These are phyloP conservation scores for Accipiter virgatus DNA, from an alignment of 2,113 vertebrate species.

Conservation along the genomic window DNA sequence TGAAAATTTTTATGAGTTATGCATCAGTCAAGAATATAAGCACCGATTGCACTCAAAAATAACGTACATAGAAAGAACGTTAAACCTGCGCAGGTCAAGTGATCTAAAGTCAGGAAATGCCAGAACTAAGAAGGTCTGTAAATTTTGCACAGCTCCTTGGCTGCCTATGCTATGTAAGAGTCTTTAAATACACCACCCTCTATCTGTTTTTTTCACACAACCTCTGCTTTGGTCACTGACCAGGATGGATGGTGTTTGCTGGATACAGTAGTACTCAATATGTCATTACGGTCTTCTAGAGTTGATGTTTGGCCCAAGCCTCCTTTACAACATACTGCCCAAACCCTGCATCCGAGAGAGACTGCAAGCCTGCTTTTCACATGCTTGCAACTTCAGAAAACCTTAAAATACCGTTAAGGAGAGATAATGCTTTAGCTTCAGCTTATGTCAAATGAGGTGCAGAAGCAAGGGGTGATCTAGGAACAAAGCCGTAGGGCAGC, in stretches of 20 bases:
- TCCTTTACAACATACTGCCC: accelerated
- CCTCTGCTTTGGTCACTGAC: background rate
- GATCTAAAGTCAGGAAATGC: background rate
- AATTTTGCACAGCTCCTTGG: background rate
- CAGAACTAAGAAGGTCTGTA: background rate
- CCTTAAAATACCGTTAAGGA: background rate
- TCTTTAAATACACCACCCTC: background rate
- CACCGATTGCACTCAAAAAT: background rate
- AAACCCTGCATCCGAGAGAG: background rate
- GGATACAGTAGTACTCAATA: background rate
- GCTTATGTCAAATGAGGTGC: accelerated
- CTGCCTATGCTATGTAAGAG: background rate
- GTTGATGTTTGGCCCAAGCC: background rate
- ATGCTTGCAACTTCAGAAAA: background rate
- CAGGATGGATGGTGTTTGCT: background rate
- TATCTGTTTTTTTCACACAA: background rate
- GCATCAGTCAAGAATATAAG: background rate
- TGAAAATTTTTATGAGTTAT: background rate
- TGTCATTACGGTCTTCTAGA: background rate
- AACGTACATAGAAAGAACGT: background rate
- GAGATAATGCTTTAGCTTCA: background rate
- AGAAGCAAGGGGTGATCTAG: background rate
- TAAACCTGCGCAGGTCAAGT: background rate
- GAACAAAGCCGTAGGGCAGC: background rate
- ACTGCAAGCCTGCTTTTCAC: background rate